Conservation (phyloP, 2,888 invertebrate species). For the Eristalis arbustorum region DNA sequence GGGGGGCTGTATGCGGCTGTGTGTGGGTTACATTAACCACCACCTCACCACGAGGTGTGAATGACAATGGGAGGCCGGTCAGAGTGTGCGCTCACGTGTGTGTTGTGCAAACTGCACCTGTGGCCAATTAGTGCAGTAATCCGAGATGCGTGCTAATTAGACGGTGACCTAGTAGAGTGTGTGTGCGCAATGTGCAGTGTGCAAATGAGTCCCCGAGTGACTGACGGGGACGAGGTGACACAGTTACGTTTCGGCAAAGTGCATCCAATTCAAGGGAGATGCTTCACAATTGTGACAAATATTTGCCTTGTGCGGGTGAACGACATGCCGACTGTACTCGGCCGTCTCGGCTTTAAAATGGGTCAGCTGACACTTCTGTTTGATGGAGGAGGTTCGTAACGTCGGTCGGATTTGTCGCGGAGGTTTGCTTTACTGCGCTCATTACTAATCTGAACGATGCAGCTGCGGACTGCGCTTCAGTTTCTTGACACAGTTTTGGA, state of each 20-base stretch:
- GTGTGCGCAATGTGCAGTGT: slow-evolving; percentile 30
- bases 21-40: neutral
- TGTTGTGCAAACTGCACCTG: slow-evolving; percentile 61
- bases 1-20: too few species aligned
- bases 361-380: neutral
- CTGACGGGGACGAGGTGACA: neutral
- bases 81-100: neutral
- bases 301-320: neutral
- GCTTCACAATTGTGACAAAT: neutral
- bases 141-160: slow-evolving; percentile 63
- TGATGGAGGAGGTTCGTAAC: neutral
- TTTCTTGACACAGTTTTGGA: neutral
- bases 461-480: neutral
- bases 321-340: neutral
- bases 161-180: slow-evolving; percentile 41
- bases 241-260: neutral
- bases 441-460: neutral
- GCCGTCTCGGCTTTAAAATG: too few species aligned
- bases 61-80: slow-evolving; percentile 6
- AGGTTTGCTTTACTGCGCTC: neutral
- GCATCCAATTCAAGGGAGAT: neutral
- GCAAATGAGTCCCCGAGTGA: neutral
- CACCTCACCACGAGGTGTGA: slow-evolving; percentile 25
- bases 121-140: slow-evolving; percentile 65
- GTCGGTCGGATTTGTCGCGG: neutral